Conservation (phyloP, 2,113 vertebrate genomes). For the Platichthys flesus region DNA sequence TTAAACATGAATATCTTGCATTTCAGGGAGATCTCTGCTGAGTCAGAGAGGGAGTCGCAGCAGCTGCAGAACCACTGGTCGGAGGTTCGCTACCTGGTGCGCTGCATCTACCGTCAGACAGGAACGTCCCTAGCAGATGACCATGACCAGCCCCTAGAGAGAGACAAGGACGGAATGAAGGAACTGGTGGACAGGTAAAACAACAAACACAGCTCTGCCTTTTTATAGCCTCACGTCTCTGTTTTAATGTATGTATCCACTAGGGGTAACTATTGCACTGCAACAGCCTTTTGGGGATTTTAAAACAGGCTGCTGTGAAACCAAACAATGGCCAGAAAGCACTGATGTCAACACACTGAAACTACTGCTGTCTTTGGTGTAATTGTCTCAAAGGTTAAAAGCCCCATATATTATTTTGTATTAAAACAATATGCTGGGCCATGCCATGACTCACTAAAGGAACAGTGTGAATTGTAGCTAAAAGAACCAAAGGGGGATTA, state of each 20-base stretch:
- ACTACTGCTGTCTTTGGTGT: neutral
- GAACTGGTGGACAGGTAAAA: slow-evolving; percentile 94
- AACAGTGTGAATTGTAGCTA: neutral
- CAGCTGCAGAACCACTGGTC: slow-evolving; percentile 98
- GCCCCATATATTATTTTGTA: neutral
- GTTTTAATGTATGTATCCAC: slow-evolving; percentile 30
- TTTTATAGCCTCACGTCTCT: neutral
- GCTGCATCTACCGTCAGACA: slow-evolving; percentile 96
- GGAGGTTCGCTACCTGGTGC: slow-evolving; percentile 95
- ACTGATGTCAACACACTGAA: slow-evolving; percentile 23
- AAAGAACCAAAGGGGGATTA: neutral
- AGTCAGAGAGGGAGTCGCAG: slow-evolving; percentile 93
- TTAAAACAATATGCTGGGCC: slow-evolving; percentile 4
- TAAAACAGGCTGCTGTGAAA: neutral
- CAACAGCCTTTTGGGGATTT: neutral
- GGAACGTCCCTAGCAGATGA: slow-evolving; percentile 94
- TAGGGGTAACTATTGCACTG: slow-evolving; percentile 45
- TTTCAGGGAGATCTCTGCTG: slow-evolving; percentile 90
- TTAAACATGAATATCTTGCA: neutral
- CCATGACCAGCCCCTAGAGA: slow-evolving; percentile 92
- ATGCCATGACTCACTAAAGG: slow-evolving; percentile 15
- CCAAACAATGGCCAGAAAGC: neutral
- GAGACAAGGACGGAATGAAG: slow-evolving; percentile 95
- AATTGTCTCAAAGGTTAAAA: neutral
- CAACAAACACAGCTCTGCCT: neutral